These are phyloP conservation scores for Nomada hirtipes DNA, from an alignment of 2,888 invertebrate genomes.

Conservation along the genomic window DNA sequence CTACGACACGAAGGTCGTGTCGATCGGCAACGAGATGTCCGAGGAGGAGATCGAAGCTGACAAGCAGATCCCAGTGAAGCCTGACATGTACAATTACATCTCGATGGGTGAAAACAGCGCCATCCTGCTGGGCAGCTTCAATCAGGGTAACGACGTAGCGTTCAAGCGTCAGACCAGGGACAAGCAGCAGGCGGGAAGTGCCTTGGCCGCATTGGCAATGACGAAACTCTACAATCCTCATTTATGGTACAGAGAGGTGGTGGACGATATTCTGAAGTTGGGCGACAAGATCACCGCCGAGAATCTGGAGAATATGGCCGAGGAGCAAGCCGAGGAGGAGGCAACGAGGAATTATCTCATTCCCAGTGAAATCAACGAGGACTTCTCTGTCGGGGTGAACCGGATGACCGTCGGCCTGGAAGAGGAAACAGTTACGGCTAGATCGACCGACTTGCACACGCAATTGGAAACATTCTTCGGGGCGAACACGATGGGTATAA, in stretches of 20 bases:
- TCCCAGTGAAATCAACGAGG: constrained; percentile 81
- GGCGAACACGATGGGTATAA: constrained; percentile 85
- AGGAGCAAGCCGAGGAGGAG: constrained; percentile 86
- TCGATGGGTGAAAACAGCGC: constrained; percentile 82
- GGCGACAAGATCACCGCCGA: constrained; percentile 85
- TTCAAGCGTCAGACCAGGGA: constrained; percentile 83
- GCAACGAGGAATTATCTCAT: constrained; percentile 84
- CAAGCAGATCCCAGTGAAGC: constrained; percentile 77
- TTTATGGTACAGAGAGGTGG: constrained; percentile 87
- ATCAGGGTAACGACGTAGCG: constrained; percentile 82
- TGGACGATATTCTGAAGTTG: constrained; percentile 85
- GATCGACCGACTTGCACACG: constrained; percentile 80
- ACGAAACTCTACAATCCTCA: constrained; percentile 86
- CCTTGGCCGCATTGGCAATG: constrained; percentile 87
- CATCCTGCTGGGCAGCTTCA: constrained; percentile 75
- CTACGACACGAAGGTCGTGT: constrained; percentile 72
- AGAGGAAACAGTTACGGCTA: constrained; percentile 84
- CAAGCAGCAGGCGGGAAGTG: constrained; percentile 86
- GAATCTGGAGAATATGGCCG: constrained; percentile 85
- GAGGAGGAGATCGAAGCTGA: constrained; percentile 78
- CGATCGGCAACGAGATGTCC: constrained; percentile 73
- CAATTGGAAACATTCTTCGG: constrained; percentile 87
- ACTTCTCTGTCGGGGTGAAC: constrained; percentile 84
- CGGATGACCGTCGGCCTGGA: constrained; percentile 84
- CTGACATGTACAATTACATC: constrained; percentile 83